Percentiles rank a stretch among this genome's conserved stretches.
phyloP scores from a whole-genome alignment of 2,888 invertebrate species.

The Xestia ashworthii region DNA sequence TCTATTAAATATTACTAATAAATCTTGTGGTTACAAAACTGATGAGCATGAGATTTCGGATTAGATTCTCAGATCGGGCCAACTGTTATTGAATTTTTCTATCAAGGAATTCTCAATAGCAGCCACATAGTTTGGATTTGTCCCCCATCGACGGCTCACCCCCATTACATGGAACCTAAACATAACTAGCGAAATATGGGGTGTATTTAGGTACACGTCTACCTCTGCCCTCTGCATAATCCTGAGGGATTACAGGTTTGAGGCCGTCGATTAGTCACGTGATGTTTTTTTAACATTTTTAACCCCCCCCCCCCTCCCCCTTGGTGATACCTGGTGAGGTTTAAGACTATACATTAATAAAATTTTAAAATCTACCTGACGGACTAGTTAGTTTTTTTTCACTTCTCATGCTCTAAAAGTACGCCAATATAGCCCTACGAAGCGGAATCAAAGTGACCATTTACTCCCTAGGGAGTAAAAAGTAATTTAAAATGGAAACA shows the following conservation, averaged over 20 bases:
- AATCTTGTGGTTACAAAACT: neutral
- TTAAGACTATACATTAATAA: no score
- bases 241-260: neutral
- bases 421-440: no score
- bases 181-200: neutral
- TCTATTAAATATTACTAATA: neutral
- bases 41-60: neutral
- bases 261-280: no score
- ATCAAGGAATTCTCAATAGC: neutral
- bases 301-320: no score
- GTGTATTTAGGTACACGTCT: neutral
- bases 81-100: neutral
- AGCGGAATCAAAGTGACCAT: no score
- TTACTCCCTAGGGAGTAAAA: no score
- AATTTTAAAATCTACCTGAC: no score
- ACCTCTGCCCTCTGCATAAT: neutral
- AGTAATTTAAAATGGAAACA: no score
- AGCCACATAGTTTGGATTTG: neutral
- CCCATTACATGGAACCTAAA: neutral
- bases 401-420: no score
- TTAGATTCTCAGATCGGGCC: neutral
- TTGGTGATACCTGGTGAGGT: no score
- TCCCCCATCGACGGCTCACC: neutral
- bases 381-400: no score
- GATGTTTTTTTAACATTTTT: no score